phyloP scores from a whole-genome alignment of 2,113 vertebrate species.

The Caretta caretta region DNA sequence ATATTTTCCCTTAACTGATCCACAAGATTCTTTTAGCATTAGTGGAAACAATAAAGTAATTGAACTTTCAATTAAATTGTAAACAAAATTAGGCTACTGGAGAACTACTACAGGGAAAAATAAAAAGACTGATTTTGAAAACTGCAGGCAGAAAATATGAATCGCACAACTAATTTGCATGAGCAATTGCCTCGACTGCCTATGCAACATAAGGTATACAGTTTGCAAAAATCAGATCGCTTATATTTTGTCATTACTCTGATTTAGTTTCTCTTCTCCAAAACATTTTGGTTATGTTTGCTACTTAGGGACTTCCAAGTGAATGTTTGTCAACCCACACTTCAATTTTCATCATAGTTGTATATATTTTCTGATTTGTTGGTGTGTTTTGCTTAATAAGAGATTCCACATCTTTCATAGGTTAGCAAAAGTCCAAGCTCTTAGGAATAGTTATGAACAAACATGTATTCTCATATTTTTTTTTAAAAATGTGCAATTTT shows the following conservation, averaged over 20 bases:
- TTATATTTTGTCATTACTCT: background rate
- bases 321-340: background rate
- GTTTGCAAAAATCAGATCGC: background rate
- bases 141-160: background rate
- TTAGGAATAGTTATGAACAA: background rate
- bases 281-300: background rate
- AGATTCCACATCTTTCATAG: background rate
- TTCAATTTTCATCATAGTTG: background rate
- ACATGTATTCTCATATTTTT: background rate
- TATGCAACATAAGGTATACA: background rate
- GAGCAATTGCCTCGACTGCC: slow-evolving; percentile 26
- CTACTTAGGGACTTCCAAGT: background rate
- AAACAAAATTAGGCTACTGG: background rate
- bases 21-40: background rate
- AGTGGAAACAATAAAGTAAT: background rate
- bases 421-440: background rate
- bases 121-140: background rate
- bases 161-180: background rate
- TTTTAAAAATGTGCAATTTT: slow-evolving; percentile 46
- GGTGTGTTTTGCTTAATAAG: background rate
- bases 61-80: background rate
- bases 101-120: background rate
- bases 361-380: background rate
- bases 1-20: background rate
- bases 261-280: background rate